Percentiles rank a stretch among this genome's conserved stretches.
Conservation (phyloP, 2,797 vertebrate species). For the Chanos chanos region DNA sequence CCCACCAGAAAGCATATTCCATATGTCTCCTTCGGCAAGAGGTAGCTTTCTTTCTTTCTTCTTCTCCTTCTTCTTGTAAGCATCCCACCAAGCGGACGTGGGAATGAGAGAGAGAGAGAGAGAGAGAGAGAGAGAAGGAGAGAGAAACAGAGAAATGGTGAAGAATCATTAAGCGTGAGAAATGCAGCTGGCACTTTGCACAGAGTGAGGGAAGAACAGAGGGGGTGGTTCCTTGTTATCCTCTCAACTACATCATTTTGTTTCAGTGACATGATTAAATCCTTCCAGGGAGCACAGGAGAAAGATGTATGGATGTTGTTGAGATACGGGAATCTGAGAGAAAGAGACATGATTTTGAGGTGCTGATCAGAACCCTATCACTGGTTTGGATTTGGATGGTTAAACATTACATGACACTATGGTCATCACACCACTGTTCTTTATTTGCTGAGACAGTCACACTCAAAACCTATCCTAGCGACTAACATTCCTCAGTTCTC, state of each 20-base stretch:
- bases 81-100: background rate
- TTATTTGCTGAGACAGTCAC: too few relatives aligned
- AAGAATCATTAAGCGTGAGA: constrained; percentile 40
- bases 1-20: constrained; percentile 23
- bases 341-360: constrained; percentile 6
- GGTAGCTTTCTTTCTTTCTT: too few relatives aligned
- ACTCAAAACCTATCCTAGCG: too few relatives aligned
- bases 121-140: constrained; percentile 25
- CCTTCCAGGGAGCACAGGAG: constrained; percentile 16
- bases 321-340: background rate
- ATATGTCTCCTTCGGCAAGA: background rate
- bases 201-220: constrained; percentile 21
- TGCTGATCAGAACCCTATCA: constrained; percentile 14
- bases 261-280: constrained; percentile 51
- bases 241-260: constrained; percentile 44
- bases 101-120: background rate
- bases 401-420: too few relatives aligned
- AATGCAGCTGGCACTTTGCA: constrained; percentile 59
- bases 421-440: too few relatives aligned
- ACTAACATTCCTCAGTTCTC: too few relatives aligned
- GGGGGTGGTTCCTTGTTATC: background rate
- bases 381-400: too few relatives aligned
- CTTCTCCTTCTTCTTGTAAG: too few relatives aligned
- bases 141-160: constrained; percentile 32
- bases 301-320: background rate